Evolutionary conservation across 2,888 invertebrate species (phyloP).

Genomic region (Aricia artaxerxes): DNA sequence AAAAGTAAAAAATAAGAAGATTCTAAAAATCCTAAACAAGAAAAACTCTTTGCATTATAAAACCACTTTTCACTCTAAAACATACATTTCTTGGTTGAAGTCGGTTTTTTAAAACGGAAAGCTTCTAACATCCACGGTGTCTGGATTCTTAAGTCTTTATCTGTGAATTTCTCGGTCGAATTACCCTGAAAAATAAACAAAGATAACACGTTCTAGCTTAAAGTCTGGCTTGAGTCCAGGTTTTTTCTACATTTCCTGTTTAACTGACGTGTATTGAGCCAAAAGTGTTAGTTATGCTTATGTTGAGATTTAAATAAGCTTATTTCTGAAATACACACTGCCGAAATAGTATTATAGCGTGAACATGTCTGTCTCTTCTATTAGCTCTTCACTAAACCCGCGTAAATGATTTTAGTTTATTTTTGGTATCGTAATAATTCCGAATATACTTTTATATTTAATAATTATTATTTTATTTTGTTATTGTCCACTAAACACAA

Average conservation of each 20-base stretch:
- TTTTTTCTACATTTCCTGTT: constrained; percentile 27
- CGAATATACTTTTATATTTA: too few species aligned
- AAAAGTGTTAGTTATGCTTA: constrained; percentile 21
- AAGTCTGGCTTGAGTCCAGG: constrained; percentile 26
- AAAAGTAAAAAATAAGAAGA: too few species aligned
- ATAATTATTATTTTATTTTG: too few species aligned
- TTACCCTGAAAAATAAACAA: constrained; percentile 31
- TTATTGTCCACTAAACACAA: too few species aligned
- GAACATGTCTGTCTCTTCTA: too few species aligned
- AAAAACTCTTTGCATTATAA: background rate
- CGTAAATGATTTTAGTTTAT: too few species aligned
- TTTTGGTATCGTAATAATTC: too few species aligned
- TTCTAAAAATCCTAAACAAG: background rate
- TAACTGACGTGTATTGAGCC: constrained; percentile 27
- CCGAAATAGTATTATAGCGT: too few species aligned
- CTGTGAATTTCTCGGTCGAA: constrained; percentile 25
- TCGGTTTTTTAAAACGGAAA: background rate
- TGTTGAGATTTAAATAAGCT: background rate
- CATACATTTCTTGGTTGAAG: background rate
- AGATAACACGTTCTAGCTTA: constrained; percentile 31
- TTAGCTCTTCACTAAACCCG: too few species aligned
- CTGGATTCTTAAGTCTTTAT: constrained; percentile 26
- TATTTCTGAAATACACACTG: too few species aligned
- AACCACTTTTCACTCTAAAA: background rate
- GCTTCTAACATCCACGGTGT: background rate